Conservation (phyloP, 2,888 invertebrate genomes). For the Caenorhabditis sinica region DNA sequence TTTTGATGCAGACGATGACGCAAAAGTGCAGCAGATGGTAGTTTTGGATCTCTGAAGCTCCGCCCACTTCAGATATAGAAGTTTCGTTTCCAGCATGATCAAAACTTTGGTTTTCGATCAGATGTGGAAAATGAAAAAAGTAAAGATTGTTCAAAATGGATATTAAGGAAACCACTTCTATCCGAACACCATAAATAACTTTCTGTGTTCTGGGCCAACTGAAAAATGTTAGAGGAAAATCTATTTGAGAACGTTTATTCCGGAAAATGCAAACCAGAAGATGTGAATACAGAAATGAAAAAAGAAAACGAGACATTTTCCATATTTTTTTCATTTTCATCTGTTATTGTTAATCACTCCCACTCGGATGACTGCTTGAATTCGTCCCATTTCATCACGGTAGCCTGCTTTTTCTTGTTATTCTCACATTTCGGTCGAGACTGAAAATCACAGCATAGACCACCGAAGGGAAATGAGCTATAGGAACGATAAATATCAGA, state of each 20-base stretch:
- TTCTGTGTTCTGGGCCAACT: not conserved
- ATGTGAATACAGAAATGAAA: not conserved
- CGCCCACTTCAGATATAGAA: too few species aligned
- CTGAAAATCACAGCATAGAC: slow-evolving; percentile 1
- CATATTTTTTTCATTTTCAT: too few species aligned
- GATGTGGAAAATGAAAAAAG: not conserved
- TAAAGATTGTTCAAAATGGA: not conserved
- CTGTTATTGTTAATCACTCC: slow-evolving; percentile 12
- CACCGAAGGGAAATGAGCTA: not conserved
- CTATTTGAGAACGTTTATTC: not conserved
- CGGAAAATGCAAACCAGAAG: not conserved
- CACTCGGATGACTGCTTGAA: slow-evolving; percentile 17
- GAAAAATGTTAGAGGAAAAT: not conserved
- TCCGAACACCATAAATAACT: not conserved
- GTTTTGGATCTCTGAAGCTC: not conserved
- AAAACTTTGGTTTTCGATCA: too few species aligned
- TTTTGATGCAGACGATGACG: not conserved
- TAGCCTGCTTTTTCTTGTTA: slow-evolving; percentile 17
- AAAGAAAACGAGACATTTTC: slow-evolving; percentile 1
- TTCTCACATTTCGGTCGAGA: not conserved
- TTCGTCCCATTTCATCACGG: slow-evolving; percentile 5
- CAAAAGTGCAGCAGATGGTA: not conserved
- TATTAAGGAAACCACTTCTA: not conserved
- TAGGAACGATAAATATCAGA: not conserved
- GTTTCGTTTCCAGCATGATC: too few species aligned